Base-by-base conservation (phyloP, 2,113 vertebrate genomes). In the Muscicapa adusta region DNA sequence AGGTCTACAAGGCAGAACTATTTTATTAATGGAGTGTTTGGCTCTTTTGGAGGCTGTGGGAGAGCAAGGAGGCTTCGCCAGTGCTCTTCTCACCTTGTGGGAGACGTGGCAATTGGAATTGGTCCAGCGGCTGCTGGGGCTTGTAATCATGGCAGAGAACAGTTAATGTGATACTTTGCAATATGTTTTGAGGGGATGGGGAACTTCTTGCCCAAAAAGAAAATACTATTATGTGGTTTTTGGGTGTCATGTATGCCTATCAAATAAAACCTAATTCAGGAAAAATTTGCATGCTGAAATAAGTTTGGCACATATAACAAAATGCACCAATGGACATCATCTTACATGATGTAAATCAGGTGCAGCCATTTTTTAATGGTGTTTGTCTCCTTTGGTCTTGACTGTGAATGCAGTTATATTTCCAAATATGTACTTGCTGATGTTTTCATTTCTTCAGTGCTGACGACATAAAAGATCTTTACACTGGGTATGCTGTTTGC, bases 401-500 rank as follows among this genome's bases (percentile, higher is more conserved):
- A 50, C 53, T 75, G 65, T 50, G 73, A 92, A 84, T 48, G 57
- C 68, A 68, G 80, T 86, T 95, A 56, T 75, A 81, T 88, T 96
- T 95, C 92, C 94, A 96, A 93, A 93, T 94, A 93, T 63, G 86
- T 87, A 89, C 83, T 97, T 95, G 94, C 92, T 94, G 95, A 94
- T 94, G 92, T 91, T 97, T 94, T 92, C 53, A 78, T 87, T 96
- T 97, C 86, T 95, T 89, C 66, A 68, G 31, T 5, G 2, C 61
- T 91, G 86, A 94, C 78, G 96, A 87, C 83, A 96, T 88, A 89
- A 87, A 93, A 85, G 88, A 88, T 93, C 94, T 91, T 87, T 92
- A 68, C 89, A 87, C 68, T 81, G 88, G 75, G 57, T 95, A 91
- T 45, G 58, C 73, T 85, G 68, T 83, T 93, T 93, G 86, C 76